Base-by-base conservation (phyloP, 2,113 vertebrate species). In the Ophiodon elongatus region DNA sequence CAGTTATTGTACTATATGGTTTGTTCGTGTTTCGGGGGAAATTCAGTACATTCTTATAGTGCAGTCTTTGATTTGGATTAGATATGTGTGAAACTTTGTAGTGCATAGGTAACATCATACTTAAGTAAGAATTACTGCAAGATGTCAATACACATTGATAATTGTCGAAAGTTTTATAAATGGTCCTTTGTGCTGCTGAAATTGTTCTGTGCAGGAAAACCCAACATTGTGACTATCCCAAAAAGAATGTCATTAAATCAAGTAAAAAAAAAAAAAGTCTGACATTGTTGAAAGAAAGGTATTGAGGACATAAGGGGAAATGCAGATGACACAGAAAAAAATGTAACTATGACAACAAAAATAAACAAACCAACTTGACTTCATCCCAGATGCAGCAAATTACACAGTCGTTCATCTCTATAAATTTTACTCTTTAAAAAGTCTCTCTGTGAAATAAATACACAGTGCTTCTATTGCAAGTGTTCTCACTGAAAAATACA, bases 401-500 rank as follows among this genome's bases (percentile, higher is more conserved):
- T 54, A 78, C 67, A 85, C 73, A 1, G 41, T 59, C 47, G 23
- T 33, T 41, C 0, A 6, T 73, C 47, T 7, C 37, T 6, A 35
- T 50, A 0, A 15, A 19, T 74, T 60, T 75, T 21, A 23, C 66
- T 3, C 10, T 71, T 79, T 57, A 63, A 69, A 82, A 71, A 75
- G 27, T 73, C 6, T 70, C 27, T 52, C 59, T 81, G 37, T 68
- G 23, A 80, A 78, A 84, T 82, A 79, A 89, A 72, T 72, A 79
- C 66, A 72, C 39, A 52, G 33, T 45, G 21, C 41, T 76, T 69
- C 75, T 81, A 62, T 79, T 83, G 82, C 47, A 76, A 57, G 56
- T 54, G 70, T 52, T 47, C 71, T 59, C 72, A 68, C 63, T 76
- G 45, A 63, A 80, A 83, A 91, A 63, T 89, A 90, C 85, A 91